Percentiles rank a stretch among this genome's conserved stretches.
Evolutionary conservation across 2,888 invertebrate species (phyloP).

Genomic region (Xanthorhoe spadicearia): DNA sequence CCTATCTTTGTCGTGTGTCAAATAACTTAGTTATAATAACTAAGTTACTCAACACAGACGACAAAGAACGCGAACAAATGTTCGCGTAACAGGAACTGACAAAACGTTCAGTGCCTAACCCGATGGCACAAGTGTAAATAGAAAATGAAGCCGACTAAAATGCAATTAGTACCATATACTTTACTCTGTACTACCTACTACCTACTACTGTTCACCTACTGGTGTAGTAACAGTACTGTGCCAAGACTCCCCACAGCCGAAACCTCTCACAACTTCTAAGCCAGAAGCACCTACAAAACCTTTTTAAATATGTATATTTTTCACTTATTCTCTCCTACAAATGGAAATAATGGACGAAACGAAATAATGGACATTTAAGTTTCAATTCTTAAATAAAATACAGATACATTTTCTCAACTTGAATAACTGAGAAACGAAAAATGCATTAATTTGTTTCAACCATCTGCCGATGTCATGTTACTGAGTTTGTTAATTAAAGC

Average conservation of each 20-base stretch:
- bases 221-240: neutral
- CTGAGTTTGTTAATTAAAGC: slow-evolving; percentile 26
- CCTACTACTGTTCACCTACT: neutral
- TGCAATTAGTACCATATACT: no score
- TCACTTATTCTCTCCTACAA: slow-evolving; percentile 9
- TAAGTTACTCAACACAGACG: no score
- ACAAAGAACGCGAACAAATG: no score
- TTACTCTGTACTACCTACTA: no score
- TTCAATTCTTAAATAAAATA: slow-evolving; percentile 2
- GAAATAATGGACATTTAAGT: slow-evolving; percentile 5
- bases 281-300: slow-evolving; percentile 2
- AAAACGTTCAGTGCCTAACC: no score
- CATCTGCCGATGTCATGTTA: slow-evolving; percentile 30
- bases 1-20: no score
- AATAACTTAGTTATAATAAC: no score
- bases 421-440: slow-evolving; percentile 27
- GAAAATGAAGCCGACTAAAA: no score
- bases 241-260: slow-evolving; percentile 4
- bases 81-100: no score
- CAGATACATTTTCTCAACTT: slow-evolving; percentile 26
- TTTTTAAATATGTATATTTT: slow-evolving; percentile 16
- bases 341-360: slow-evolving; percentile 12
- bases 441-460: slow-evolving; percentile 33
- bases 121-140: no score
- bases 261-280: slow-evolving; percentile 23